Evolutionary conservation across 2,113 vertebrate species (phyloP).

Genomic region (Scolopax mira): DNA sequence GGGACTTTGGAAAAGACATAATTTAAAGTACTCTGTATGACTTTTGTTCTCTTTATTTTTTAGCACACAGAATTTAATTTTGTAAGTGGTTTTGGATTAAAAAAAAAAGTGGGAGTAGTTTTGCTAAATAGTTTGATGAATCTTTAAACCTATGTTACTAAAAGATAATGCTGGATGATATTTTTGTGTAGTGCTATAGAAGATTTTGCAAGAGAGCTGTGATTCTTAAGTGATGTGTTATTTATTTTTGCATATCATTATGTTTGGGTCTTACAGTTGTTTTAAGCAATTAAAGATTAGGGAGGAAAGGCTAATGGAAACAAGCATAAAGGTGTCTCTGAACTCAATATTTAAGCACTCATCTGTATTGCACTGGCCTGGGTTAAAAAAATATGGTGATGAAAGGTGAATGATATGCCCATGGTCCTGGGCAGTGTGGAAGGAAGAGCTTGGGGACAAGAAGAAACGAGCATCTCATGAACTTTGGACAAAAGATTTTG

Average conservation of each 20-base stretch:
- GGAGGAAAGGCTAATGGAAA: neutral
- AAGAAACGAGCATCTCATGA: neutral
- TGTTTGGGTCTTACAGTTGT: neutral
- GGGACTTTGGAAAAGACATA: neutral
- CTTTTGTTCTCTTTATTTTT: neutral
- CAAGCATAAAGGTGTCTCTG: neutral
- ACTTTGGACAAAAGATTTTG: neutral
- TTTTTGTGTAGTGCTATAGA: neutral
- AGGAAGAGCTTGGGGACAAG: rapidly evolving
- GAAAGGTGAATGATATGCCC: rapidly evolving
- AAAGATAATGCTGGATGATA: neutral
- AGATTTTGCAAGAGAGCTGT: neutral
- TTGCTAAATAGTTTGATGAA: neutral
- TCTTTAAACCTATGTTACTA: neutral
- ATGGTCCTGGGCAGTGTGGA: neutral
- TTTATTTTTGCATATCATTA: neutral
- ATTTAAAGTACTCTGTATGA: neutral
- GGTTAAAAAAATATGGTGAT: neutral
- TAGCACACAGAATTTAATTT: neutral
- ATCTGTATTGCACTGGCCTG: neutral
- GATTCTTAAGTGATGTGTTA: neutral
- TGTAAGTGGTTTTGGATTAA: neutral
- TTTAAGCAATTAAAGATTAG: neutral
- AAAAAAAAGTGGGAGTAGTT: neutral
- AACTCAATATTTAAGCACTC: neutral